Base-by-base conservation (phyloP, 2,113 vertebrate genomes). In the Lepisosteus oculatus region DNA sequence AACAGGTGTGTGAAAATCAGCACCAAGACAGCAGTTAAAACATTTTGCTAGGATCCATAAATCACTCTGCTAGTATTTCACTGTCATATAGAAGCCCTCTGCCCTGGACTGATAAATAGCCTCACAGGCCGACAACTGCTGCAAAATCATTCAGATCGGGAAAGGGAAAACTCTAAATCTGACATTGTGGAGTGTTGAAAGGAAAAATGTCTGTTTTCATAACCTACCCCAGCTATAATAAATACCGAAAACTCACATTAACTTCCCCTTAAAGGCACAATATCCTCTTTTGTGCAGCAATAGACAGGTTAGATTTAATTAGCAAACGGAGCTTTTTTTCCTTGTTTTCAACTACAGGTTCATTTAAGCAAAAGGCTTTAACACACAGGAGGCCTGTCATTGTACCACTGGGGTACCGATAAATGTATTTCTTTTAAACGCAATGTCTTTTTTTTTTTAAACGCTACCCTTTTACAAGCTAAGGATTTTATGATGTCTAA, bases 141-240 rank as follows among this genome's bases (percentile, higher is more conserved):
- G 93, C 79, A 85, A 91, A 95, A 95, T 95, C 95, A 93, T 90
- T 96, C 94, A 94, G 87, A 44, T 78, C 83, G 90, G 76, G 77
- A 91, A 90, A 93, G 84, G 90, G 90, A 90, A 89, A 91, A 93
- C 91, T 90, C 93, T 98, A 97, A 97, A 98, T 97, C 95, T 96
- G 94, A 92, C 93, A 91, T 94, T 95, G 92, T 91, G 88, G 92
- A 93, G 95, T 97, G 96, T 91, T 96, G 96, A 98, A 95, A 97
- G 95, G 91, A 93, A 93, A 92, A 93, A 94, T 92, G 93, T 94
- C 93, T 97, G 96, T 98, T 98, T 97, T 95, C 93, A 92, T 97
- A 97, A 96, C 96, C 95, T 89, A 89, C 93, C 93, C 94, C 93
- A 89, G 94, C 92, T 92, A 92, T 94, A 93, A 95, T 95, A 94